A percentile compares a stretch with the other conserved stretches of the same genome.
These are phyloP conservation scores for Holacanthella duospinosa DNA, from an alignment of 2,888 invertebrate genomes.

Conservation along the genomic window DNA sequence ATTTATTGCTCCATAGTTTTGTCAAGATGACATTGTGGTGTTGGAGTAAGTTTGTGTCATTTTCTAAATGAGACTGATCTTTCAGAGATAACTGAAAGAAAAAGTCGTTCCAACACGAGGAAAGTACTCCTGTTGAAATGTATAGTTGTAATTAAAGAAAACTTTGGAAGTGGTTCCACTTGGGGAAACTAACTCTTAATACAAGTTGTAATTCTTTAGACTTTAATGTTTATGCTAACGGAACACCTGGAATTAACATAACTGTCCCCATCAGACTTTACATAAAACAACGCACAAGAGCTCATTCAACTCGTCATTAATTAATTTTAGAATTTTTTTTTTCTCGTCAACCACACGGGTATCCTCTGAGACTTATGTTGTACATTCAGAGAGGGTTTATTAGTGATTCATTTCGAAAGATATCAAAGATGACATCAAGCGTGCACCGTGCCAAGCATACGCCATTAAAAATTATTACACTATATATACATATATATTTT, in stretches of 20 bases:
- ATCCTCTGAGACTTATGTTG: background rate
- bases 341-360: background rate
- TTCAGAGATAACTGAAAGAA: background rate
- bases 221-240: background rate
- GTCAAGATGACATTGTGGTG: background rate
- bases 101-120: background rate
- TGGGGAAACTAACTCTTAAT: too few relatives aligned
- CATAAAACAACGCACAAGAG: background rate
- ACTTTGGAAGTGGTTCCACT: too few relatives aligned
- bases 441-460: background rate
- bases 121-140: background rate
- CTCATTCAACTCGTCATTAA: background rate
- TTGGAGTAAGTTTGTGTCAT: background rate
- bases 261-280: background rate
- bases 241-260: background rate
- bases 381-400: too few relatives aligned
- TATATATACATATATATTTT: too few relatives aligned
- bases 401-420: background rate
- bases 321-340: background rate
- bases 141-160: too few relatives aligned
- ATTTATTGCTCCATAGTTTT: too few relatives aligned
- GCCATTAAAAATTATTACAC: background rate
- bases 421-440: background rate
- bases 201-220: too few relatives aligned
- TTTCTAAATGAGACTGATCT: background rate